These are phyloP conservation scores for Clarias gariepinus DNA, from an alignment of 2,113 vertebrate species.

Conservation along the genomic window DNA sequence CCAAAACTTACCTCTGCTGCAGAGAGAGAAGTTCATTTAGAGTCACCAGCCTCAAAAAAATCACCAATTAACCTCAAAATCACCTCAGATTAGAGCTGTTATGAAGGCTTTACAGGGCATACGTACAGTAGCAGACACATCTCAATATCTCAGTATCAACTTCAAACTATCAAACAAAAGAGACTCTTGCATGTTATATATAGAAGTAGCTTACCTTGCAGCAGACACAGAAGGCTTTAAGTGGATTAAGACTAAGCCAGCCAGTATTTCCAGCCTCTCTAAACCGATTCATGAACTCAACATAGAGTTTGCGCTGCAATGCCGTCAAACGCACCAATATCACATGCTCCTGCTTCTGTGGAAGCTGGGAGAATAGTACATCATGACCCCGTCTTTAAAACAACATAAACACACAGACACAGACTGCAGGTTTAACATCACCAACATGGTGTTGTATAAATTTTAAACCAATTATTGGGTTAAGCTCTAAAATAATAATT, in stretches of 20 bases:
- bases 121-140: no score
- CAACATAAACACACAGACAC: background rate
- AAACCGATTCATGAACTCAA: conserved; percentile 96
- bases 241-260: conserved; percentile 95
- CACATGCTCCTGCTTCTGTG: conserved; percentile 92
- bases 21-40: no score
- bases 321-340: conserved; percentile 92
- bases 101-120: no score
- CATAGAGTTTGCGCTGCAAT: conserved; percentile 91
- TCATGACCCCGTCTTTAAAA: conserved; percentile 87
- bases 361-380: conserved; percentile 89
- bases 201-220: conserved; percentile 82
- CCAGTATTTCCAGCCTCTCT: conserved; percentile 93
- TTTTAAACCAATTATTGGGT: background rate
- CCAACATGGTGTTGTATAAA: background rate
- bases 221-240: conserved; percentile 98
- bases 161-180: no score
- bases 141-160: no score
- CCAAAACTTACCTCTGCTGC: no score
- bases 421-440: background rate
- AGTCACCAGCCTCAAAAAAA: no score
- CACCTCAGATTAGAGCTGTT: no score
- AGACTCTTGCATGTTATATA: background rate
- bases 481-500: conserved; percentile 40
- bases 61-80: no score